Evolutionary conservation across 2,888 invertebrate species (phyloP).

Genomic region (Limnephilus lunatus): DNA sequence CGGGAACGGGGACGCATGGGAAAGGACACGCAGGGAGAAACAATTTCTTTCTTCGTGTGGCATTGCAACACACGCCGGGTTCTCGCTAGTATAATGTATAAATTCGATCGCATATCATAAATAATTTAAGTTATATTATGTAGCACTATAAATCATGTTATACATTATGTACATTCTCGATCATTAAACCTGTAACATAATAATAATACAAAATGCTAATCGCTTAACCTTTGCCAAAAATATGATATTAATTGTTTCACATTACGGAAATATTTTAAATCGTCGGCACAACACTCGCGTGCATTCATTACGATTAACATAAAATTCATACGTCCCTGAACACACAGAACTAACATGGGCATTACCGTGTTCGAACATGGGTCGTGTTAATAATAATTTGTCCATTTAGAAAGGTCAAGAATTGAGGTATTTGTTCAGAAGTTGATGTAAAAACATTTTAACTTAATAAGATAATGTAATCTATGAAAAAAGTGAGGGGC

Average conservation of each 20-base stretch:
- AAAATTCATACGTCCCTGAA: background rate
- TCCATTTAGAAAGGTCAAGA: background rate
- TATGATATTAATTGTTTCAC: background rate
- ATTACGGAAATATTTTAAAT: background rate
- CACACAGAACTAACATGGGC: background rate
- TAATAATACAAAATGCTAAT: background rate
- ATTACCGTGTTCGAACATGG: background rate
- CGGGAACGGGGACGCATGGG: too few species aligned
- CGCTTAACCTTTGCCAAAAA: background rate
- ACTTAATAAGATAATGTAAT: background rate
- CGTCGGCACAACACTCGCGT: background rate
- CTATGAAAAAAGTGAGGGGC: background rate
- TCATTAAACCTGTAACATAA: background rate
- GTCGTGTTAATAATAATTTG: constrained; percentile 2
- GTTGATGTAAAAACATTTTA: background rate
- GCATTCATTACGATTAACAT: background rate
- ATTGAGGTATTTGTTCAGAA: background rate
- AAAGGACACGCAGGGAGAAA: too few species aligned
- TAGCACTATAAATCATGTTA: background rate
- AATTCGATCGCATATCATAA: background rate
- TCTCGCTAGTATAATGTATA: background rate
- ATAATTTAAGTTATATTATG: background rate
- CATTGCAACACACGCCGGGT: too few species aligned
- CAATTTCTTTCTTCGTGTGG: too few species aligned
- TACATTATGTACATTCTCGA: background rate